These are phyloP conservation scores for Drosophila pachea DNA, from an alignment of 1,140 invertebrate genomes.

Conservation along the genomic window DNA sequence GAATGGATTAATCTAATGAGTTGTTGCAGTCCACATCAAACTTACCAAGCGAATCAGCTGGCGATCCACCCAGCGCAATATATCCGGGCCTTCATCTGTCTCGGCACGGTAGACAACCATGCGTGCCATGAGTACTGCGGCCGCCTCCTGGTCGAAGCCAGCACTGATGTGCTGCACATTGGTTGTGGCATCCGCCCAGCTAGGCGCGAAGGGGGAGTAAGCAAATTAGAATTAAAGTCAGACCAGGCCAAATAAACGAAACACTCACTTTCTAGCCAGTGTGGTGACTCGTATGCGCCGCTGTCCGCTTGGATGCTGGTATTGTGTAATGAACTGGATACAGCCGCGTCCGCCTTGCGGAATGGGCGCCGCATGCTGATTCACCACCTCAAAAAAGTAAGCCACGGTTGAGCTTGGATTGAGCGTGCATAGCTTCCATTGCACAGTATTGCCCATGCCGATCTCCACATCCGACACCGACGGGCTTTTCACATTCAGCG, in stretches of 20 bases:
- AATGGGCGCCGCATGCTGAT: slow-evolving; percentile 96
- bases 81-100: slow-evolving; percentile 97
- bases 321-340: slow-evolving; percentile 99
- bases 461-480: slow-evolving; percentile 97
- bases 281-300: slow-evolving; percentile 97
- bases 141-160: slow-evolving; percentile 98
- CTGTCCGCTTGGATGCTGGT: slow-evolving; percentile 98
- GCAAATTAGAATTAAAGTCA: not conserved
- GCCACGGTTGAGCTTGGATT: slow-evolving; percentile 95
- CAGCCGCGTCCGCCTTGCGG: slow-evolving; percentile 97
- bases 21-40: not conserved
- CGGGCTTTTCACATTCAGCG: slow-evolving; percentile 92
- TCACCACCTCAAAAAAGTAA: slow-evolving; percentile 98
- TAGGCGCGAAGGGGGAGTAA: slow-evolving; percentile 55
- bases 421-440: slow-evolving; percentile 99
- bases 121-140: slow-evolving; percentile 97
- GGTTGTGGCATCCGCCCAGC: slow-evolving; percentile 90
- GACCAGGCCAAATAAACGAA: not conserved
- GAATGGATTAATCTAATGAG: not conserved
- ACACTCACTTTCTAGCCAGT: slow-evolving; percentile 91
- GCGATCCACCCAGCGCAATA: slow-evolving; percentile 98
- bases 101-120: slow-evolving; percentile 97
- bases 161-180: slow-evolving; percentile 91
- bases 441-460: slow-evolving; percentile 97
- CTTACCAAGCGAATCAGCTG: slow-evolving; percentile 96